Evolutionary conservation across 2,113 vertebrate genomes (phyloP).

Genomic region (Pungitius pungitius): DNA sequence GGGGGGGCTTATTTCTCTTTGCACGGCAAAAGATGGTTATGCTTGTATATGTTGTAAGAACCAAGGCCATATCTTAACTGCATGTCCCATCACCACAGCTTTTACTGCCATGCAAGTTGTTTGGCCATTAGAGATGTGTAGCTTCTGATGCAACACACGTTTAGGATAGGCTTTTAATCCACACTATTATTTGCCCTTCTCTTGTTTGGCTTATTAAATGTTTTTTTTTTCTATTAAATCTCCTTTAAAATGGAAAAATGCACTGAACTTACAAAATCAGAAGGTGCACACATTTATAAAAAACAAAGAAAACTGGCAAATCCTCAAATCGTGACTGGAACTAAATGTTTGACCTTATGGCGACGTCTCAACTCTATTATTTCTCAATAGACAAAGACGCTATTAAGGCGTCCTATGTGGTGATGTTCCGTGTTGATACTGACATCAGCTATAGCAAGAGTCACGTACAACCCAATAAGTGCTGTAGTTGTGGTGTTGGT

Average conservation of each 20-base stretch:
- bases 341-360: neutral
- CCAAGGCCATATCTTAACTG: slow-evolving; percentile 37
- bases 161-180: neutral
- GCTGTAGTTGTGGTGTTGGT: neutral
- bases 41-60: slow-evolving; percentile 47
- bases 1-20: slow-evolving; percentile 26
- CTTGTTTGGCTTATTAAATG: neutral
- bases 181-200: neutral
- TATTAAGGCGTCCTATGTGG: neutral
- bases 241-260: neutral
- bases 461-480: neutral
- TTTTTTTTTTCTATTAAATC: neutral
- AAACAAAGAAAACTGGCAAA: slow-evolving; percentile 13
- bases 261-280: neutral
- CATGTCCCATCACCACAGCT: slow-evolving; percentile 32
- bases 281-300: slow-evolving; percentile 1
- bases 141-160: slow-evolving; percentile 39
- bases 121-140: slow-evolving; percentile 43
- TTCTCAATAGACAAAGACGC: neutral
- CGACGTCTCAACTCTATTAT: neutral
- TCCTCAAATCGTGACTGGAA: neutral
- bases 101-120: slow-evolving; percentile 31
- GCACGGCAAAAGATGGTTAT: slow-evolving; percentile 42
- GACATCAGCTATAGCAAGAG: neutral
- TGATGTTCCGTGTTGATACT: neutral